A percentile compares a stretch with the other conserved stretches of the same genome.
phyloP scores from a whole-genome alignment of 2,888 invertebrate genomes.

The Crioceris asparagi region DNA sequence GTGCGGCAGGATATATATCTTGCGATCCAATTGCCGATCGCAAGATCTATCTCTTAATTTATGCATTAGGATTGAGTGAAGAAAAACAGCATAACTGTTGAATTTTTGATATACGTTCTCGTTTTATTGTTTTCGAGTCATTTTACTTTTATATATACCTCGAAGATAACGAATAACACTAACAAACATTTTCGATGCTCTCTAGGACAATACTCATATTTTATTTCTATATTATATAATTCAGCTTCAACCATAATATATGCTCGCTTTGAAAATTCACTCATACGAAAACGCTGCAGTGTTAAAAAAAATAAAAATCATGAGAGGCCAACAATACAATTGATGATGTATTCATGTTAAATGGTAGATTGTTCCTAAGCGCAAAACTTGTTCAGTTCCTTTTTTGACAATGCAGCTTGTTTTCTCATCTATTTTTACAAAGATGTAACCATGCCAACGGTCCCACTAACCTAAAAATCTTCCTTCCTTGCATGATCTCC shows the following conservation, averaged over 20 bases:
- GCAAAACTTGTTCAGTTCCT: not conserved
- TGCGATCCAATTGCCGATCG: no score
- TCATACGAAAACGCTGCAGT: not conserved
- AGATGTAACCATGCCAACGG: slow-evolving; percentile 14
- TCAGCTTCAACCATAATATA: not conserved
- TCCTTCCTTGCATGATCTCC: slow-evolving; percentile 8
- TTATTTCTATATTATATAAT: not conserved
- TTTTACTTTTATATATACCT: slow-evolving; percentile 25
- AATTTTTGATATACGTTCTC: slow-evolving; percentile 25
- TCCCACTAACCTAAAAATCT: slow-evolving; percentile 1
- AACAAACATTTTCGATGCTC: slow-evolving; percentile 10
- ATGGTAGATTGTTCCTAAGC: slow-evolving; percentile 11
- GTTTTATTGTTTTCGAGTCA: slow-evolving; percentile 18
- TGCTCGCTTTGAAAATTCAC: not conserved
- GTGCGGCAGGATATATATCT: no score
- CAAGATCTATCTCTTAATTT: no score
- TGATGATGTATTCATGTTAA: no score
- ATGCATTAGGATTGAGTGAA: no score
- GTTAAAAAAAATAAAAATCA: no score
- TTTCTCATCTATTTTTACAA: slow-evolving; percentile 18
- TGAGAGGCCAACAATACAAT: no score
- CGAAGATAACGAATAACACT: slow-evolving; percentile 6
- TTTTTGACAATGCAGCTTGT: slow-evolving; percentile 2
- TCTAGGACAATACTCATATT: slow-evolving; percentile 16
- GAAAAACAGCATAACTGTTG: slow-evolving; percentile 16